These are phyloP conservation scores for Scalopus aquaticus DNA, from an alignment of 2,113 vertebrate genomes.

Conservation along the genomic window DNA sequence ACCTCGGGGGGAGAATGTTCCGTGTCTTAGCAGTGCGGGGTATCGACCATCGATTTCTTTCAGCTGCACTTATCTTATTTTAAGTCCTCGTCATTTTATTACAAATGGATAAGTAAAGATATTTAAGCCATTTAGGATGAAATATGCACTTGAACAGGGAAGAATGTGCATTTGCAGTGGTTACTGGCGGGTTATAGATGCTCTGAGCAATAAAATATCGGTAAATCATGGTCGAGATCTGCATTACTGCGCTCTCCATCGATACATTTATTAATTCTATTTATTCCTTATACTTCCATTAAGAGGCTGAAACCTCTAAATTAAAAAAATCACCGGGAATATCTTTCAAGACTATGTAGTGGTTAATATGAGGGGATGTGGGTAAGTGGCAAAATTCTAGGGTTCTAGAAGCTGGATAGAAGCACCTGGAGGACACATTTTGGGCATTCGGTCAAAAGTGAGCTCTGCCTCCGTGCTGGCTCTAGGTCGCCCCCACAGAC, in stretches of 20 bases:
- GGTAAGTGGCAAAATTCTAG: not conserved
- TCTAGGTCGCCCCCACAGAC: too few species aligned
- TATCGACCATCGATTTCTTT: constrained; percentile 47
- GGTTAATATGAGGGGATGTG: not conserved
- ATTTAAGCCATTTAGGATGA: constrained; percentile 67
- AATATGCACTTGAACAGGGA: constrained; percentile 44
- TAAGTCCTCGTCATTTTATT: constrained; percentile 68
- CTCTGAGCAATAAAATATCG: not conserved
- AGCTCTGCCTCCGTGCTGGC: not conserved
- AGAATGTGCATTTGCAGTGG: constrained; percentile 48
- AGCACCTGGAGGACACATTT: too few species aligned
- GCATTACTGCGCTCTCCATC: not conserved
- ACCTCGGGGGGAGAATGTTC: constrained; percentile 55
- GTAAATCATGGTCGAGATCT: constrained; percentile 34
- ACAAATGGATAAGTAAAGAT: constrained; percentile 70
- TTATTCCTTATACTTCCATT: constrained; percentile 17
- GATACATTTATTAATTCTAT: constrained; percentile 23
- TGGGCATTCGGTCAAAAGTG: not conserved
- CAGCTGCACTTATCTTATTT: constrained; percentile 64
- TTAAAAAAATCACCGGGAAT: not conserved
- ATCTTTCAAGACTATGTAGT: not conserved
- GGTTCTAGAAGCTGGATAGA: not conserved
- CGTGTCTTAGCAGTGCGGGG: constrained; percentile 47
- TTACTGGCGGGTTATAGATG: constrained; percentile 40
- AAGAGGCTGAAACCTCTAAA: constrained; percentile 20